Percentiles rank a stretch among this genome's conserved stretches.
phyloP scores from a whole-genome alignment of 2,113 vertebrate genomes.

The Mirza zaza region DNA sequence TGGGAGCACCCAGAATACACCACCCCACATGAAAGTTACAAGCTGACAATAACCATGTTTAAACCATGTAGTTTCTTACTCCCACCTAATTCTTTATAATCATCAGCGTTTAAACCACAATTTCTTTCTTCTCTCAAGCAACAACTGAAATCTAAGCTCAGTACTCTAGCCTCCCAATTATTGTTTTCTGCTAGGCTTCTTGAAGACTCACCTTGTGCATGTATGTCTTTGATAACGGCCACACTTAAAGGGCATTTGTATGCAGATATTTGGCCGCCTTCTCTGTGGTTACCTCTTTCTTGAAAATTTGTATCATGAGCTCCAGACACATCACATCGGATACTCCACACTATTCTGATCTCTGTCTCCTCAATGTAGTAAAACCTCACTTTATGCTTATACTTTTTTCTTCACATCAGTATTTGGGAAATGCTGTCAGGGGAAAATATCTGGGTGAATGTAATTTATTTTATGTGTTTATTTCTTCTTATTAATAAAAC shows the following conservation, averaged over 20 bases:
- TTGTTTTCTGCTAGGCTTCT: background rate
- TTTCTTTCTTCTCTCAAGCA: background rate
- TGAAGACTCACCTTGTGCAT: background rate
- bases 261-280: background rate
- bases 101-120: background rate
- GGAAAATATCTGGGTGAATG: background rate
- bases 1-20: background rate
- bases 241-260: background rate
- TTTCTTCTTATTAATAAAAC: background rate
- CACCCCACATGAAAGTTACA: background rate
- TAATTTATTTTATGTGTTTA: background rate
- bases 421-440: background rate
- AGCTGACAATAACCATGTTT: no score
- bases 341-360: no score
- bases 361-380: background rate
- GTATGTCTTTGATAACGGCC: background rate
- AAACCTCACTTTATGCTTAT: background rate
- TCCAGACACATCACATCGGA: accelerated
- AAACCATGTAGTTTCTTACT: background rate
- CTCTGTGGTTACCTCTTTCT: background rate
- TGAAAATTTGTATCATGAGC: background rate
- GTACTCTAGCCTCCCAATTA: background rate
- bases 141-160: background rate
- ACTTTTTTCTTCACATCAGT: background rate
- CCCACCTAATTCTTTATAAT: background rate